Percentiles rank a stretch among this genome's conserved stretches.
phyloP scores from a whole-genome alignment of 1,140 invertebrate species.

The Saccostrea glomerata region DNA sequence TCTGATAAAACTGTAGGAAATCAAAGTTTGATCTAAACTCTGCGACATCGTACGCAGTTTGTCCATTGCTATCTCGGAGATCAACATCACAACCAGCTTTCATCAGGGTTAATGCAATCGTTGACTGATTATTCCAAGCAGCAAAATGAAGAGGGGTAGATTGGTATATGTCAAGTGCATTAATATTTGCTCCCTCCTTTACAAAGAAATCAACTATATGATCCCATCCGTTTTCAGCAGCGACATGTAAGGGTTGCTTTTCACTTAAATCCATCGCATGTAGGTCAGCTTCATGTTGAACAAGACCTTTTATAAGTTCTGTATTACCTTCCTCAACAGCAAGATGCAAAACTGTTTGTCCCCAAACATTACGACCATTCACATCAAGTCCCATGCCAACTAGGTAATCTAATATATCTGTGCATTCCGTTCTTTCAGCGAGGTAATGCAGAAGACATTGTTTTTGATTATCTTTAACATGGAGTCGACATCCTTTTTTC shows the following conservation, averaged over 20 bases:
- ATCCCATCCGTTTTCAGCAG: slow-evolving; percentile 29
- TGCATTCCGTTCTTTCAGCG: too few relatives aligned
- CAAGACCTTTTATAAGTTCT: background rate
- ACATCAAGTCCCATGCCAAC: slow-evolving; percentile 16
- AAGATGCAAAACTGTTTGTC: slow-evolving; percentile 36
- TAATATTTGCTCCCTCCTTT: slow-evolving; percentile 29
- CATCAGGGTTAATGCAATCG: slow-evolving; percentile 25
- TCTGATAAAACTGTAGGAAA: background rate
- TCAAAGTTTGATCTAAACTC: background rate
- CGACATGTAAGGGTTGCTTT: slow-evolving; percentile 22
- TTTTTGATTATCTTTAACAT: slow-evolving; percentile 4
- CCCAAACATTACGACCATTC: slow-evolving; percentile 9
- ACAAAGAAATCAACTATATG: slow-evolving; percentile 5
- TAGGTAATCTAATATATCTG: slow-evolving; percentile 18
- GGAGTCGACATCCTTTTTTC: slow-evolving; percentile 25
- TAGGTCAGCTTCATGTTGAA: slow-evolving; percentile 19
- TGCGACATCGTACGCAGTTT: slow-evolving; percentile 15
- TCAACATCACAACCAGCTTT: slow-evolving; percentile 15
- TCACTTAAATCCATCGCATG: background rate
- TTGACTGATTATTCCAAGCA: slow-evolving; percentile 18
- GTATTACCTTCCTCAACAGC: slow-evolving; percentile 33
- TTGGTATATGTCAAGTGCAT: slow-evolving; percentile 15
- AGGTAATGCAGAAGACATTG: slow-evolving; percentile 29
- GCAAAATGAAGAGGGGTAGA: slow-evolving; percentile 45
- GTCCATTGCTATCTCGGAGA: slow-evolving; percentile 2